Evolutionary conservation across 2,888 invertebrate genomes (phyloP), one percentile per base, ranked within the genome.

Genomic region (Macroteleia sp.): DNA sequence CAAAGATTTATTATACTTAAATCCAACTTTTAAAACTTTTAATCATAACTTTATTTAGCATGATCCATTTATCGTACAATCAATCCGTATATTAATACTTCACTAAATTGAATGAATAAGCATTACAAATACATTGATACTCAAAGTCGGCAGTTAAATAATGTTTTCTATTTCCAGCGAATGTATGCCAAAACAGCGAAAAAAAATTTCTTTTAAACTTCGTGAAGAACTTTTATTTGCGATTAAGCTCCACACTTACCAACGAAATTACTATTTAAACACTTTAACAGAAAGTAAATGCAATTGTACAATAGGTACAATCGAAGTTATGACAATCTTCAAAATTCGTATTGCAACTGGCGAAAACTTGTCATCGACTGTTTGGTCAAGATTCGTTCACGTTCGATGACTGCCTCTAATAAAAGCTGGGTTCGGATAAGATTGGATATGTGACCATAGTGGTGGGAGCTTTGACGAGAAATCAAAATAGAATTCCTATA

Each of bases 401-500:
- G 80, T 82, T 74, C 79, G 83, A 88, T 88, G 86, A 89, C 89
- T 88, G 89, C 78, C 85, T 87, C 88, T 87, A 87, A 89, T 85
- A 87, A 86, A 88, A 86, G 87, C 85, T 78, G 71, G 77, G 79
- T 82, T 83, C 81, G 81, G 32, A 56, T 57, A 62, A 62, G 46
- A 57, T 66, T 71, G 80, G 77, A 82, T 79, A 77, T 80, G 67
- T 76, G 71, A 59, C 79, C 84, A 82, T 79, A 78, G 88, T 87
- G 89, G 88, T 89, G 89, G 88, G 88, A 89, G 88, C 85, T 85
- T 85, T 83, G 85, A 85, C 84, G 84, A 82, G 84, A 81, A 88
- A 81, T 89, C 85, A 89, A 89, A 89, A 89, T 89, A 89, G 89
- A 87, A 67, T 64, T 36, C 50, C 54, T 48, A 67, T n/a, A 42